A percentile compares a stretch with the other conserved stretches of the same genome.
These are phyloP conservation scores for Trachythela sp. DNA, from an alignment of 64 coral and sea anemone genomes.

Conservation along the genomic window DNA sequence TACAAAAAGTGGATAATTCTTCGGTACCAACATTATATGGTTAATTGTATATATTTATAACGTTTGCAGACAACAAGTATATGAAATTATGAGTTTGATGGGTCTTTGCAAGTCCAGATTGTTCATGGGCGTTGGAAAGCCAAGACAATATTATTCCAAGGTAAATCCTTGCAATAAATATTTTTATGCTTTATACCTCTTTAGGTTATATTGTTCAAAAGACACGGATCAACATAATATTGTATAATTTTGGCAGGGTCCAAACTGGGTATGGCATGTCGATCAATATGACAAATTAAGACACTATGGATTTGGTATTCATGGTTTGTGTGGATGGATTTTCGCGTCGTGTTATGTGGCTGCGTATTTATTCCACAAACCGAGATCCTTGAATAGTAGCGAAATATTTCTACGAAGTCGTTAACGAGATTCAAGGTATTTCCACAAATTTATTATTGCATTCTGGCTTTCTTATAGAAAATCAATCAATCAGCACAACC, in stretches of 20 bases:
- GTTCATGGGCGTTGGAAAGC: neutral
- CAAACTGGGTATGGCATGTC: conserved; percentile 2
- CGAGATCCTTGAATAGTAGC: neutral
- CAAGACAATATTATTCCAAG: neutral
- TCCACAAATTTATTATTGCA: neutral
- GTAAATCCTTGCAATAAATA: neutral
- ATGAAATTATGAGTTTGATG: neutral
- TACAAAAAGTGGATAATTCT: no score
- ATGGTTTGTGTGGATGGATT: neutral
- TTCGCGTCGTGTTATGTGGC: neutral
- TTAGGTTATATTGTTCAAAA: neutral
- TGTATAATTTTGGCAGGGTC: neutral
- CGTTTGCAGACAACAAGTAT: neutral
- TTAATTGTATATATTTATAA: no score
- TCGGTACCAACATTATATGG: no score
- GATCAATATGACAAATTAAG: neutral
- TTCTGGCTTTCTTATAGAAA: neutral
- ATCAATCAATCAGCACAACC: neutral
- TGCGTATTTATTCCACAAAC: neutral
- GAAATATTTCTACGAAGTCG: neutral
- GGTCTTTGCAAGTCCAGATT: neutral
- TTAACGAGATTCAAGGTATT: neutral
- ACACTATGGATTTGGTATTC: neutral
- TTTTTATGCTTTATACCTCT: neutral
- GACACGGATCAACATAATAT: no score